Conservation (phyloP, 2,113 vertebrate genomes). For the Egretta garzetta region DNA sequence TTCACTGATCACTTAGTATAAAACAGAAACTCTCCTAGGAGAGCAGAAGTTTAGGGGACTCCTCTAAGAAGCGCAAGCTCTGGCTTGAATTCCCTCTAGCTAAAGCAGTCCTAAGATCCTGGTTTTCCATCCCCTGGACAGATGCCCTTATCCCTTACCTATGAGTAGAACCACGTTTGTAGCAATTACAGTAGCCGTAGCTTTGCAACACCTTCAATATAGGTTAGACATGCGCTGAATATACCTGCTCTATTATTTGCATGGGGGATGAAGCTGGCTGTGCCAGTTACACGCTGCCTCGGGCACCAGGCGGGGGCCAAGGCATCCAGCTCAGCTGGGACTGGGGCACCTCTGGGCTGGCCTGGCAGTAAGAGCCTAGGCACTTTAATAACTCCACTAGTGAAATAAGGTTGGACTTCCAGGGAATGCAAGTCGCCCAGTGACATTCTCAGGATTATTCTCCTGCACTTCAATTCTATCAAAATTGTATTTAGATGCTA, state of each 20-base stretch:
- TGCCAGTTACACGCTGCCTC: accelerated
- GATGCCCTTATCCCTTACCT: background rate
- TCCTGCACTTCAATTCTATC: background rate
- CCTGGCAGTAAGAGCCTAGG: accelerated
- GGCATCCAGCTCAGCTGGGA: background rate
- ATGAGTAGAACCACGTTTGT: background rate
- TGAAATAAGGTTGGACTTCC: background rate
- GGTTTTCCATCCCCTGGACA: background rate
- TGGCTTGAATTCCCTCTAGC: background rate
- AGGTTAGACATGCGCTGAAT: accelerated
- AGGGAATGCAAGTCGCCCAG: background rate
- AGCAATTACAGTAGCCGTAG: background rate
- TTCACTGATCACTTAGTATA: background rate
- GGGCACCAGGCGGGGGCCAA: background rate
- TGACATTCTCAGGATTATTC: background rate
- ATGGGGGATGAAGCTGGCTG: background rate
- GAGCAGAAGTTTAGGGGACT: background rate
- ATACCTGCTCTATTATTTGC: background rate
- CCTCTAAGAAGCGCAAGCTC: background rate
- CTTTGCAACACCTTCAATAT: background rate
- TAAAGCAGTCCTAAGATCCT: background rate
- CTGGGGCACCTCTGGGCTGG: background rate
- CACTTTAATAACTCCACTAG: background rate
- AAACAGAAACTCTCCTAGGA: background rate
- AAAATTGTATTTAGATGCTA: background rate